Percentiles rank a stretch among this genome's conserved stretches.
These are phyloP conservation scores for Liparis tanakae DNA, from an alignment of 2,797 vertebrate species.

Conservation along the genomic window DNA sequence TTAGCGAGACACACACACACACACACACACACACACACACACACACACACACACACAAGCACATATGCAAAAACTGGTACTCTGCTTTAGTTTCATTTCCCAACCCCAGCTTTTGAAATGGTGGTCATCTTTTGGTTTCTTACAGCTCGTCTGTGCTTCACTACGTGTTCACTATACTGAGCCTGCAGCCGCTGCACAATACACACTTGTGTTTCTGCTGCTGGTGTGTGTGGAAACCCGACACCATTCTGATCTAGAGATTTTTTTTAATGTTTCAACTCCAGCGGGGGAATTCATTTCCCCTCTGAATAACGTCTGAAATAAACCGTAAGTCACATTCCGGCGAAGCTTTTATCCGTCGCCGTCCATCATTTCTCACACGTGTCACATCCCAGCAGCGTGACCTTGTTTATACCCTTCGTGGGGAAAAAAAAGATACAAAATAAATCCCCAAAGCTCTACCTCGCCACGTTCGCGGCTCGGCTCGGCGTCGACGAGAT, in stretches of 20 bases:
- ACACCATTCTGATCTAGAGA: not conserved
- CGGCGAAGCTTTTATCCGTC: not conserved
- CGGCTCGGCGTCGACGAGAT: not conserved
- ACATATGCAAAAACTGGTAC: not conserved
- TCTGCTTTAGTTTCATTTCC: slow-evolving; percentile 23
- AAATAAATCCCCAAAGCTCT: not conserved
- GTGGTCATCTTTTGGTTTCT: not conserved
- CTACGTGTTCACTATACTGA: not conserved
- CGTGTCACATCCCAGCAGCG: not conserved
- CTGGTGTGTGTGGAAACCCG: slow-evolving; percentile 3
- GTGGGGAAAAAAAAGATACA: not conserved
- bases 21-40: slow-evolving; percentile 25
- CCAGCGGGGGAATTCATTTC: slow-evolving; percentile 3
- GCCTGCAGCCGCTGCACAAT: not conserved
- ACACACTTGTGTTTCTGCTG: not conserved
- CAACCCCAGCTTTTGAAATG: slow-evolving; percentile 9
- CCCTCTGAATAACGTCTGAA: slow-evolving; percentile 11
- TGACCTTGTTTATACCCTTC: slow-evolving; percentile 30
- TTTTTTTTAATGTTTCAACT: slow-evolving; percentile 1
- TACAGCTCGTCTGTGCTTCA: slow-evolving; percentile 1
- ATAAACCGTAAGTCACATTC: slow-evolving; percentile 2
- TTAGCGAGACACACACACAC: not conserved
- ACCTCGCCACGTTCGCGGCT: slow-evolving; percentile 6
- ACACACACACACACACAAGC: slow-evolving; percentile 8
- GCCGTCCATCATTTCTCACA: not conserved